Base-by-base conservation (phyloP, 2,888 invertebrate genomes). In the Luperina testacea region DNA sequence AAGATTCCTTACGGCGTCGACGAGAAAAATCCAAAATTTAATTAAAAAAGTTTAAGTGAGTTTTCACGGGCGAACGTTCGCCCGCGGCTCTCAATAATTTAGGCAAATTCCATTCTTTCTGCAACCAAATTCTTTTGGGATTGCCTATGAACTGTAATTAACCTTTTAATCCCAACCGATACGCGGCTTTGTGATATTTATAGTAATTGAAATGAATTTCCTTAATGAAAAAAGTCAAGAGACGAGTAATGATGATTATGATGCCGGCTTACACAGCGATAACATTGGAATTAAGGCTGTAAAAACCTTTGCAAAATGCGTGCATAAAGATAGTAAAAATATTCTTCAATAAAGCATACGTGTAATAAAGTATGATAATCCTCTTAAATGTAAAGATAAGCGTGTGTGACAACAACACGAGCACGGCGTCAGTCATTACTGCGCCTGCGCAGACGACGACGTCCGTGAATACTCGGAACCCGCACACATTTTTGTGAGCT, bases 1-100 rank as follows among this genome's bases (percentile, higher is more conserved):
- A 94, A 94, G 94, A 94, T 94, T 94, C 93, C 92, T 93, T 91
- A 91, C 91, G 92, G 92, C 89, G 92, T 83, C 83, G 89, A 89
- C 88, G 88, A 93, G 93, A 95, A 96, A 96, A 96, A 96, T 94
- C 94, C 89, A 93, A 96, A 96, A 96, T 96, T 96, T 96, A 96
- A 96, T 96, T 97, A 96, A 96, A 96, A 96, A 96, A 96, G 96
- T 96, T 96, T 92, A 95, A 96, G 96, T 96, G 96, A 96, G 94
- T 96, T 96, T 96, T 95, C 95, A 96, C 96, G 94, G 95, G 92
- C 91, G 93, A 93, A 91, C 94, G 94, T 94, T 92, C 94, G 93
- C 93, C 91, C 89, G 91, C 91, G 90, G 92, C 93, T 92, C 92
- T 92, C 93, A 94, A 95, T 96, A 95, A 95, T 94, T 96, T 94